These are phyloP conservation scores for Urocynchramus pylzowi DNA, from an alignment of 2,113 vertebrate species.

Conservation along the genomic window DNA sequence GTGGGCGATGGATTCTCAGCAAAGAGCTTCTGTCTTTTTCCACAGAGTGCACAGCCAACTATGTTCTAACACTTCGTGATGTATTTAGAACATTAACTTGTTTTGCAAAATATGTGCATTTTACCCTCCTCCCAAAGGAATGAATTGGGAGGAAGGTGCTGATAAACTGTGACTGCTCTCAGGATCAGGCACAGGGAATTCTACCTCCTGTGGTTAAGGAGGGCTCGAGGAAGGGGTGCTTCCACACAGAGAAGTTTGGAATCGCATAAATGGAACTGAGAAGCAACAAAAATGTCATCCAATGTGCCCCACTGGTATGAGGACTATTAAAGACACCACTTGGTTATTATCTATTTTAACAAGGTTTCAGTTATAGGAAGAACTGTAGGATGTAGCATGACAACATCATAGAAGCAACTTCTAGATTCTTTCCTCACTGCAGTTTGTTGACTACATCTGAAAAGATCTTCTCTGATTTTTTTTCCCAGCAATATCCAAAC, in stretches of 20 bases:
- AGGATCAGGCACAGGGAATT: background rate
- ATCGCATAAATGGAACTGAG: background rate
- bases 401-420: background rate
- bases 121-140: background rate
- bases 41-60: background rate
- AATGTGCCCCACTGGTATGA: background rate
- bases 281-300: background rate
- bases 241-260: background rate
- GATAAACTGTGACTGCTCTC: background rate
- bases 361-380: background rate
- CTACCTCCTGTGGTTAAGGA: background rate
- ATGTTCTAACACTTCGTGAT: background rate
- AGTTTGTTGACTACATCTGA: background rate
- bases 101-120: background rate
- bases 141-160: background rate
- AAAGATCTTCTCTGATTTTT: background rate
- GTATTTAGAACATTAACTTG: background rate
- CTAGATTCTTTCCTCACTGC: background rate
- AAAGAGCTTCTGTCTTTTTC: background rate
- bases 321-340: background rate
- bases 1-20: background rate
- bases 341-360: background rate
- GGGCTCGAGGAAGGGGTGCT: background rate
- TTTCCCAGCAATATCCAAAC: background rate
- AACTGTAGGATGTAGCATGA: background rate